These are phyloP conservation scores for Mya arenaria DNA, from an alignment of 1,140 invertebrate genomes.

Conservation along the genomic window DNA sequence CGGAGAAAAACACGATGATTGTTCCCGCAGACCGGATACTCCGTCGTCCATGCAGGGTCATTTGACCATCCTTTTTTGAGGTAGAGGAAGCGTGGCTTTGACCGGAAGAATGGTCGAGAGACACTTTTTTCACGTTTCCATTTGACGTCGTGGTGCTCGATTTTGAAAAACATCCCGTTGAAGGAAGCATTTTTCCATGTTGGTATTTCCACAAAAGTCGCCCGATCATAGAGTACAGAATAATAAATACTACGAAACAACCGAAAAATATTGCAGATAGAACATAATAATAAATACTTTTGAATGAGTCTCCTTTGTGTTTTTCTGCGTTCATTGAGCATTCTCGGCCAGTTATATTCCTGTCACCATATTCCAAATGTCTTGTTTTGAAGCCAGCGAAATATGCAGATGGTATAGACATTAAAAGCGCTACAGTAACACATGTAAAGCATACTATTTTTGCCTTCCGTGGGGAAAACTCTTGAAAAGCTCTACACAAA, in stretches of 20 bases:
- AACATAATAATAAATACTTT: slow-evolving; percentile 43
- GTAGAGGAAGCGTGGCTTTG: background rate
- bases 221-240: slow-evolving; percentile 29
- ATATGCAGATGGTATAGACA: slow-evolving; percentile 46
- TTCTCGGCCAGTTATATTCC: slow-evolving; percentile 22
- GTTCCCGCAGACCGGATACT: slow-evolving; percentile 58
- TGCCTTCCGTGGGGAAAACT: slow-evolving; percentile 57
- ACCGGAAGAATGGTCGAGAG: slow-evolving; percentile 1
- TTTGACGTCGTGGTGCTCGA: background rate
- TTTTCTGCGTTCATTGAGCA: slow-evolving; percentile 49
- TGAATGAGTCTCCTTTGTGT: slow-evolving; percentile 2
- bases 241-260: slow-evolving; percentile 44
- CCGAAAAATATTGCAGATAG: slow-evolving; percentile 36
- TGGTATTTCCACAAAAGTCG: slow-evolving; percentile 33
- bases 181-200: background rate
- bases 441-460: slow-evolving; percentile 56
- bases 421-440: slow-evolving; percentile 38
- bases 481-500: slow-evolving; percentile 62
- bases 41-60: slow-evolving; percentile 17
- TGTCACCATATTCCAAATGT: background rate
- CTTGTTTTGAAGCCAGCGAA: slow-evolving; percentile 60
- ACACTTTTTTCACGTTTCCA: background rate
- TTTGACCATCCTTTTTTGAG: background rate
- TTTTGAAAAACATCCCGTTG: background rate
- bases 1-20: slow-evolving; percentile 71